phyloP scores from a whole-genome alignment of 2,888 invertebrate genomes.

The Stenoptilia bipunctidactyla region DNA sequence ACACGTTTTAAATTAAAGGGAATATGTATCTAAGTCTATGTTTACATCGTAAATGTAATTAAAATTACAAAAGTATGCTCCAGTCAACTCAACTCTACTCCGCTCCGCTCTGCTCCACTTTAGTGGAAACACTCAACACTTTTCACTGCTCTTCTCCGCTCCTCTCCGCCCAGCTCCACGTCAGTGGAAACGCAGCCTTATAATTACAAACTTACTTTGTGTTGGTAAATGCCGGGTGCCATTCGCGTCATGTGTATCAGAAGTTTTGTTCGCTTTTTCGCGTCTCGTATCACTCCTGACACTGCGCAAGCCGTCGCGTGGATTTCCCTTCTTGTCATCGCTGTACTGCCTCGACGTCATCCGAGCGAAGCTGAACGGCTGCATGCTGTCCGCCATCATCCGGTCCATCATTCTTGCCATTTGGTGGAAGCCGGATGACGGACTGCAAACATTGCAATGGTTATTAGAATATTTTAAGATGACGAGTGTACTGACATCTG shows the following conservation, averaged over 20 bases:
- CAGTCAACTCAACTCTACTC: no score
- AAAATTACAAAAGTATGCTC: no score
- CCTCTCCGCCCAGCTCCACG: no score
- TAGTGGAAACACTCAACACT: no score
- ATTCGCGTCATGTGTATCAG: slow-evolving; percentile 34
- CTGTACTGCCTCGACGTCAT: slow-evolving; percentile 67
- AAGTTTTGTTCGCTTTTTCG: slow-evolving; percentile 28
- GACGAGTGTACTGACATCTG: no score
- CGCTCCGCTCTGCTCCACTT: no score
- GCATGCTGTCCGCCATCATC: slow-evolving; percentile 75
- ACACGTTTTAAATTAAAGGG: no score
- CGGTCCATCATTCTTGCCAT: slow-evolving; percentile 84
- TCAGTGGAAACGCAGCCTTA: no score
- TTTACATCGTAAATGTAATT: no score
- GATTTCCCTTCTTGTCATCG: slow-evolving; percentile 22
- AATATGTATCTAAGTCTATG: no score
- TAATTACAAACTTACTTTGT: slow-evolving; percentile 45
- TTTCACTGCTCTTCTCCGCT: no score
- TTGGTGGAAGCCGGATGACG: slow-evolving; percentile 74
- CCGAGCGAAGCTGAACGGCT: slow-evolving; percentile 76
- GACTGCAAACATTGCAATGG: slow-evolving; percentile 34
- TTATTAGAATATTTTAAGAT: no score
- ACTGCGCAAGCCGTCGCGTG: slow-evolving; percentile 41
- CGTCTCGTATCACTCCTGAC: slow-evolving; percentile 35
- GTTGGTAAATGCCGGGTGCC: slow-evolving; percentile 58